Evolutionary conservation across 2,113 vertebrate genomes (phyloP), one percentile per base, ranked within the genome.

Genomic region (Bungarus multicinctus): DNA sequence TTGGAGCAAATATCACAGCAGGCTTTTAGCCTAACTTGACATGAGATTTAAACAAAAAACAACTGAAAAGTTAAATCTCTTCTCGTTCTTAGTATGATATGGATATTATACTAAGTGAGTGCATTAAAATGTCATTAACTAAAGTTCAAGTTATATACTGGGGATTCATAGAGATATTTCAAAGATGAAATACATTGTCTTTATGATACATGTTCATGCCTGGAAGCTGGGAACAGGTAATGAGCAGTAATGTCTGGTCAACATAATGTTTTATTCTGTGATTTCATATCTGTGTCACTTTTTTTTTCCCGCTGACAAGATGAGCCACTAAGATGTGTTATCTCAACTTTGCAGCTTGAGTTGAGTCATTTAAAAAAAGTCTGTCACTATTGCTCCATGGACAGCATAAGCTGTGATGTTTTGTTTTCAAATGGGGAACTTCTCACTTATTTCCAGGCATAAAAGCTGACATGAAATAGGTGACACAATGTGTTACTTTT

Each of bases 41-140:
- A 55, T 94, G 94, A 92, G 94, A 95, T 86, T 94, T 92, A 96
- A 96, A 93, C 86, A 93, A 94, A 92, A 96, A 96, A 54, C 91
- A 95, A 94, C 94, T 11, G 39, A 89, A 5, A 0, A 12, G 95
- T 96, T 96, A 96, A 95, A 95, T 93, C 91, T 93, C 43, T 74
- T 81, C 94, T 74, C 92, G 43, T 92, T 95, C 92, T 91, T 91
- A 89, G 95, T 90, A 94, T 95, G 90, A 23, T 86, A 53, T 11
- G 43, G 89, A 88, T 52, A 96, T 95, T 90, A 86, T 94, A 94
- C 87, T 88, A 89, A 69, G 30, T 1, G 8, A 53, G 90, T 2
- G 5, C 90, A 90, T 93, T 92, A 90, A 89, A 81, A 91, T 91
- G 50, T 93, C 94, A 86, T 64, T 95, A 90, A 92, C 89, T 93